Percentiles rank a stretch among this genome's conserved stretches.
These are phyloP conservation scores for Tricholaema leucomelas DNA, from an alignment of 2,113 vertebrate species.

Conservation along the genomic window DNA sequence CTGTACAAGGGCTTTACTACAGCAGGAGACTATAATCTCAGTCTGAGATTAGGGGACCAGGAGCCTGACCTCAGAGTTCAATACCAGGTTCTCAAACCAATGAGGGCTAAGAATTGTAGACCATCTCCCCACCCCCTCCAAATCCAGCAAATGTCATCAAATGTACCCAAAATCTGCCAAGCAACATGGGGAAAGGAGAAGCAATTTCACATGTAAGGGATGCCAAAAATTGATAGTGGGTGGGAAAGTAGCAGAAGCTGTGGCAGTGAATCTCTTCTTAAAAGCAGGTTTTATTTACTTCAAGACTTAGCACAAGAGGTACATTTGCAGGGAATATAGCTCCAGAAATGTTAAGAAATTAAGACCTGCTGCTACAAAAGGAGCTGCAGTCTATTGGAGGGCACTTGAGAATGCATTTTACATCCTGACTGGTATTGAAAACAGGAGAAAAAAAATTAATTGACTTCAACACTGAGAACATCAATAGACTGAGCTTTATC, in stretches of 20 bases:
- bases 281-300: not conserved
- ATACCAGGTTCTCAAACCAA: not conserved
- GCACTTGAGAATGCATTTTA: not conserved
- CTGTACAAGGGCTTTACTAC: not conserved
- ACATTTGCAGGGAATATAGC: not conserved
- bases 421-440: not conserved
- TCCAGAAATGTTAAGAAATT: not conserved
- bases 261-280: not conserved
- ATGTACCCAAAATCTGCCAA: not conserved
- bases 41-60: not conserved
- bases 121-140: not conserved
- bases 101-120: not conserved
- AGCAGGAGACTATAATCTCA: not conserved
- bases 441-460: not conserved
- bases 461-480: not conserved
- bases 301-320: not conserved
- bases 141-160: not conserved
- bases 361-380: not conserved
- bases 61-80: not conserved
- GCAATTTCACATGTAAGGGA: not conserved
- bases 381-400: not conserved
- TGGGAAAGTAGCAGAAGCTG: not conserved
- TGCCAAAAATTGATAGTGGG: not conserved
- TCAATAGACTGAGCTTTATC: not conserved
- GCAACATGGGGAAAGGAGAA: not conserved